A percentile compares a stretch with the other conserved stretches of the same genome.
phyloP scores from a whole-genome alignment of 1,140 invertebrate species.

The Drosophila watanabei region DNA sequence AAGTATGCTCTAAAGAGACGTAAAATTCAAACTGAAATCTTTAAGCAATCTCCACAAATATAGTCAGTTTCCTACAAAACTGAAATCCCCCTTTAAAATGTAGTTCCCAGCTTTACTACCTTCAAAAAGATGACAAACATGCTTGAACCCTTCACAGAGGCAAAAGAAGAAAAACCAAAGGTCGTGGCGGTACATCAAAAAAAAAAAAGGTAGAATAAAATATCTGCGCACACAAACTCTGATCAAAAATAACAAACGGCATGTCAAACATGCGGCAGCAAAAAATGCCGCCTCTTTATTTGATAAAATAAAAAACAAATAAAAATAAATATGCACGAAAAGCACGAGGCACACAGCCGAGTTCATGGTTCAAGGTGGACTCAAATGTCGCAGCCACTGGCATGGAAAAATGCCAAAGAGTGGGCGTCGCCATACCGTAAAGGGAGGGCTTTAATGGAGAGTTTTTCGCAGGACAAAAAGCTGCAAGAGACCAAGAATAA shows the following conservation, averaged over 20 bases:
- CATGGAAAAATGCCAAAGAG: constrained; percentile 60
- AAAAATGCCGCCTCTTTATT: constrained; percentile 59
- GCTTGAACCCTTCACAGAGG: constrained; percentile 35
- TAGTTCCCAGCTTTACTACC: neutral
- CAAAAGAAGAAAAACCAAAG: constrained; percentile 8
- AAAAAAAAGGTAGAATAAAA: constrained; percentile 46
- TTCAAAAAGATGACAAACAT: constrained; percentile 52
- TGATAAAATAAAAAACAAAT: constrained; percentile 36
- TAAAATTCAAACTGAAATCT: neutral
- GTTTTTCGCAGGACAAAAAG: constrained; percentile 8
- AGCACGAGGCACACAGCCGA: constrained; percentile 13
- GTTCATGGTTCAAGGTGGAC: constrained; percentile 44
- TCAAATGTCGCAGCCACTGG: constrained; percentile 60
- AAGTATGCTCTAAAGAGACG: neutral
- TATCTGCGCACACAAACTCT: constrained; percentile 49
- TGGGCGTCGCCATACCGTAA: constrained; percentile 4
- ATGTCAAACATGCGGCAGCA: constrained; percentile 67
- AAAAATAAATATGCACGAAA: constrained; percentile 31
- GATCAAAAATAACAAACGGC: constrained; percentile 77
- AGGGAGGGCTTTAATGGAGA: constrained; percentile 22
- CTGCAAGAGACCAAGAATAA: constrained; percentile 2
- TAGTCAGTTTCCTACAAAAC: neutral
- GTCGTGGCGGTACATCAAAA: constrained; percentile 4
- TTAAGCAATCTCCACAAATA: neutral
- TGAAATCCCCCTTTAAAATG: constrained; percentile 20